These are phyloP conservation scores for Drosophila subsilvestris DNA, from an alignment of 2,888 invertebrate genomes.

Conservation along the genomic window DNA sequence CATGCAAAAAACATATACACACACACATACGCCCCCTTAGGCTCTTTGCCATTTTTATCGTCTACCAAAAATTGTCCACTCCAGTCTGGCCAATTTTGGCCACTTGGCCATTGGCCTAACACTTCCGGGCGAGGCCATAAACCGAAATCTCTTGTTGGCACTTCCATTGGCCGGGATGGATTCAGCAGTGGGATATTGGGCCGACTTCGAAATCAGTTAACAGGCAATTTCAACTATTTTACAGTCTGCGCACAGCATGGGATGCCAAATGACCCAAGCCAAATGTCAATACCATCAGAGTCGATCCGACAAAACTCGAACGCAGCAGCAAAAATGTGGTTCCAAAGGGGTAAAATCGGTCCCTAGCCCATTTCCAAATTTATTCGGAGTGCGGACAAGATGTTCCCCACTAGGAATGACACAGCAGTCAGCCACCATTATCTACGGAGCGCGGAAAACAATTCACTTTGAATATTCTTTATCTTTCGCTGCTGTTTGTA, in stretches of 20 bases:
- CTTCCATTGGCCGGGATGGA: conserved; percentile 40
- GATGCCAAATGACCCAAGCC: conserved; percentile 72
- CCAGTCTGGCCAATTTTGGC: conserved; percentile 18
- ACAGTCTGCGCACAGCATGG: conserved; percentile 66
- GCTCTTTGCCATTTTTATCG: conserved; percentile 67
- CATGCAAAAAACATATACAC: background rate
- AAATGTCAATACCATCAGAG: conserved; percentile 75
- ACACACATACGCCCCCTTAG: conserved; percentile 41
- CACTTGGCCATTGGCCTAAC: conserved; percentile 59
- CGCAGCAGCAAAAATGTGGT: background rate
- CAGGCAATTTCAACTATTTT: conserved; percentile 76
- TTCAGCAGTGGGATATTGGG: conserved; percentile 11
- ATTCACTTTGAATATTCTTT: background rate
- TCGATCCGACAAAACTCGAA: conserved; percentile 12
- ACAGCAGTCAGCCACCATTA: background rate
- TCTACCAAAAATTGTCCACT: conserved; percentile 69
- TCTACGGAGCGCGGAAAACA: background rate
- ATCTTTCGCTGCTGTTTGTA: conserved; percentile 7
- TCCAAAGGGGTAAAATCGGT: background rate
- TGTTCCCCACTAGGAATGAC: background rate
- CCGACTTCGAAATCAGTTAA: conserved; percentile 69
- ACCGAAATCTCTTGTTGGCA: conserved; percentile 52
- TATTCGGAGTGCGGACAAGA: background rate
- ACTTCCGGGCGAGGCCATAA: conserved; percentile 60
- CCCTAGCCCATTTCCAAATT: background rate